Evolutionary conservation across 2,113 vertebrate species (phyloP).

Genomic region (Pterocles orientalis): DNA sequence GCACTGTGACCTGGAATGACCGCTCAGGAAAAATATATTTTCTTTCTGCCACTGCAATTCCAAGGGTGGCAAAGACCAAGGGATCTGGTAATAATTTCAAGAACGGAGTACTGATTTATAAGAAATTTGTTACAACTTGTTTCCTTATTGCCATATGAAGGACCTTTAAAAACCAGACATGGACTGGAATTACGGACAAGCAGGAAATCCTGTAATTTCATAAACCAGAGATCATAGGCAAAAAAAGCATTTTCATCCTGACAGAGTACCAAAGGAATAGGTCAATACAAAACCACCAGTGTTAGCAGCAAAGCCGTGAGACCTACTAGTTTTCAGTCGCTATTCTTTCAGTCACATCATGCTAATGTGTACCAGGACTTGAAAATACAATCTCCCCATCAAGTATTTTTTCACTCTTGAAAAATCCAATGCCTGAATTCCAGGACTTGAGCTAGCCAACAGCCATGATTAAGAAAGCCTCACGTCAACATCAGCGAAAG

Average conservation of each 20-base stretch:
- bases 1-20: accelerated
- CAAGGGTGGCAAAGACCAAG: background rate
- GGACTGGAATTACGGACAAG: background rate
- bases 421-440: background rate
- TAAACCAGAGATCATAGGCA: background rate
- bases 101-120: background rate
- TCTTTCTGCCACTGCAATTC: background rate
- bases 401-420: background rate
- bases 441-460: background rate
- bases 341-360: background rate
- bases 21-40: background rate
- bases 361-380: background rate
- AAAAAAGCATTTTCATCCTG: background rate
- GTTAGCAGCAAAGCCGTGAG: background rate
- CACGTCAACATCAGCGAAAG: background rate
- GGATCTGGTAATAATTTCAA: background rate
- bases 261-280: background rate
- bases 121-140: background rate
- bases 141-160: background rate
- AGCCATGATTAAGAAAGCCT: background rate
- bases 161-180: background rate
- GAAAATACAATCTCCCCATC: background rate
- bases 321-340: background rate
- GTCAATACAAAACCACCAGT: background rate
- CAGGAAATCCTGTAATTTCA: constrained; percentile 50